Conservation (phyloP, 2,797 vertebrate species). For the Notolabrus celidotus region DNA sequence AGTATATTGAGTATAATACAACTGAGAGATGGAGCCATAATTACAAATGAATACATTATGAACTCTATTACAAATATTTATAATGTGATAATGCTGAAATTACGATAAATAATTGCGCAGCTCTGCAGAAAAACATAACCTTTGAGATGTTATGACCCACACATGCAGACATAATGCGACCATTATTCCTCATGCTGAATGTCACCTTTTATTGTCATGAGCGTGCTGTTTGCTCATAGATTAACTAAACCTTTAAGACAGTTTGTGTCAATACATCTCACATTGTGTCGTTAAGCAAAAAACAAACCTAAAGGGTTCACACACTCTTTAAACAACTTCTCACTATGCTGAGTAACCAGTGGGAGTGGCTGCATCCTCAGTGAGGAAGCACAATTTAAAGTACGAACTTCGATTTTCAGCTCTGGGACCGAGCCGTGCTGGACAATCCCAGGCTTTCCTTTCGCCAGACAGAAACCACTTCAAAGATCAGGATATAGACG, state of each 20-base stretch:
- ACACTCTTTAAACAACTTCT: constrained; percentile 2
- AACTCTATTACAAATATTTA: no score
- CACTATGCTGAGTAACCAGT: not conserved
- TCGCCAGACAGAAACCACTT: constrained; percentile 57
- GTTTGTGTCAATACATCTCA: not conserved
- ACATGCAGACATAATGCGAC: not conserved
- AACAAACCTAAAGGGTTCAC: not conserved
- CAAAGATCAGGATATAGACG: constrained; percentile 55
- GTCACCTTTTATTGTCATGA: not conserved
- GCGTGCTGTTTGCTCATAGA: not conserved
- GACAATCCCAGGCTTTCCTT: constrained; percentile 69
- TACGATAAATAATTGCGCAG: no score
- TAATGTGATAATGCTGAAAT: no score
- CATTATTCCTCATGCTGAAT: not conserved
- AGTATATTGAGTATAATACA: no score
- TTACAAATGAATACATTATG: no score
- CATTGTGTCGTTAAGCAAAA: constrained; percentile 3
- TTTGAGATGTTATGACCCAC: not conserved
- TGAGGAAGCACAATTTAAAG: constrained; percentile 6
- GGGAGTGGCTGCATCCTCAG: not conserved
- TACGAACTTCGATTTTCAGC: not conserved
- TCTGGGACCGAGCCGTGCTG: constrained; percentile 42
- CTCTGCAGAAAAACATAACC: no score
- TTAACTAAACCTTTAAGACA: not conserved
- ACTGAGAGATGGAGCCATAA: no score